A percentile compares a stretch with the other conserved stretches of the same genome.
These are phyloP conservation scores for Callyntrura guangdongensis DNA, from an alignment of 2,888 invertebrate genomes.

Conservation along the genomic window DNA sequence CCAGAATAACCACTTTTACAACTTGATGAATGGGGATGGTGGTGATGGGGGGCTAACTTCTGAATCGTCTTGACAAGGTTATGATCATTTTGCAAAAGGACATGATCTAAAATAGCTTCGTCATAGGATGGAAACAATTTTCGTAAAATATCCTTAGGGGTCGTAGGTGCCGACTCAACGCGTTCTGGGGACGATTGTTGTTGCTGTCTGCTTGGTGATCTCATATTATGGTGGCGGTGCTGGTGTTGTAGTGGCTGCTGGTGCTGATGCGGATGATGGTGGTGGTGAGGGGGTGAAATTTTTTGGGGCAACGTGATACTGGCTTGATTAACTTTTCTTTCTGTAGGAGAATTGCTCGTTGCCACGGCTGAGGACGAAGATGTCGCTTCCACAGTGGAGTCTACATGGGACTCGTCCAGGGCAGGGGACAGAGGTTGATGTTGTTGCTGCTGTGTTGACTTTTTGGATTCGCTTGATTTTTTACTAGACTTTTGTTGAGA, in stretches of 20 bases:
- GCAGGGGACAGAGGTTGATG: constrained; percentile 30
- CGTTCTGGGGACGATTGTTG: neutral
- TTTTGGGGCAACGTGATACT: constrained; percentile 42
- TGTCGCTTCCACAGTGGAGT: constrained; percentile 70
- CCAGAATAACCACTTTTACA: constrained; percentile 64
- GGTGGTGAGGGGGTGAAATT: constrained; percentile 50
- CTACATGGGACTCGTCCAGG: constrained; percentile 70
- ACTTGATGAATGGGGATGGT: constrained; percentile 54
- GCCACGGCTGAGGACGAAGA: constrained; percentile 25
- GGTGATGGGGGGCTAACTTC: constrained; percentile 81
- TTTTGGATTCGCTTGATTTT: constrained; percentile 15
- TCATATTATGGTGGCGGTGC: neutral
- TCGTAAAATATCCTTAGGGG: constrained; percentile 82
- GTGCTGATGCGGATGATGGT: constrained; percentile 32
- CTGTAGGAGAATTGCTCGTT: neutral
- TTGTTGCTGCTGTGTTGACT: neutral
- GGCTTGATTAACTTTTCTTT: constrained; percentile 20
- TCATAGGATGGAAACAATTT: constrained; percentile 84
- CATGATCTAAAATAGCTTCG: constrained; percentile 82
- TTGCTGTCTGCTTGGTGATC: constrained; percentile 30
- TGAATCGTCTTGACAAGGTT: constrained; percentile 84
- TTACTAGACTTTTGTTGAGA: neutral
- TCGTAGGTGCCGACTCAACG: constrained; percentile 47
- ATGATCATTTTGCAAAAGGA: constrained; percentile 84
- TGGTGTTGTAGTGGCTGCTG: neutral